Evolutionary conservation across 2,888 invertebrate genomes (phyloP), one percentile per base, ranked within the genome.

Genomic region (Andrena haemorrhoa): DNA sequence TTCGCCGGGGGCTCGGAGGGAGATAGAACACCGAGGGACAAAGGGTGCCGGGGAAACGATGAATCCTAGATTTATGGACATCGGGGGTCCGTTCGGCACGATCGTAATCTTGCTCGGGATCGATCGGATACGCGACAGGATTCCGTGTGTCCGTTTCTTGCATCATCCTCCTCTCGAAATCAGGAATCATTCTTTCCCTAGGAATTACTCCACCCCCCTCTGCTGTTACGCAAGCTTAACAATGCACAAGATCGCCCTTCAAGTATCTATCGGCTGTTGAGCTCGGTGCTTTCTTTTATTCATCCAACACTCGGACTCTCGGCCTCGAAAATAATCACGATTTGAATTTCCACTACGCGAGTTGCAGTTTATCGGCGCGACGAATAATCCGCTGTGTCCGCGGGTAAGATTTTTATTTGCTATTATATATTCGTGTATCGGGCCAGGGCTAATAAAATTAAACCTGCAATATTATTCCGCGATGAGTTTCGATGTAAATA

Each of bases 1-100:
- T 23, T 26, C 12, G 23, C 20, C n/a, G 26, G 12, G 0, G 33
- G 10, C 31, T 1, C 12, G 7, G 41, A 12, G 8, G 61, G 33
- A 61, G 33, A 20, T 51, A 23, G 53, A 61, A 49, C 58, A 31
- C 35, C 23, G 5, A 26, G 41, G 75, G 64, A 82, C 79, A 82
- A 83, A 73, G 75, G 76, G 77, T 51, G 20, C 61, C 56, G 58
- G 16, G 56, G 74, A 51, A 65, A 72, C 77, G 80, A 80, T 75
- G 83, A 84, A 78, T 72, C 69, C 75, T 35, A 75, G 78, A 82
- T 84, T 79, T 65, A 78, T 65, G 64, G 65, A 82, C 66, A 41
- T 20, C 26, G 10, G 33, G 12, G 73, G 20, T 16, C 53, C 64
- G 8, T 69, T 60, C 56, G 26, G 51, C 47, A 41, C 60, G 47